A percentile compares a stretch with the other conserved stretches of the same genome.
Evolutionary conservation across 2,888 invertebrate species (phyloP).

Genomic region (Terebella lapidaria): DNA sequence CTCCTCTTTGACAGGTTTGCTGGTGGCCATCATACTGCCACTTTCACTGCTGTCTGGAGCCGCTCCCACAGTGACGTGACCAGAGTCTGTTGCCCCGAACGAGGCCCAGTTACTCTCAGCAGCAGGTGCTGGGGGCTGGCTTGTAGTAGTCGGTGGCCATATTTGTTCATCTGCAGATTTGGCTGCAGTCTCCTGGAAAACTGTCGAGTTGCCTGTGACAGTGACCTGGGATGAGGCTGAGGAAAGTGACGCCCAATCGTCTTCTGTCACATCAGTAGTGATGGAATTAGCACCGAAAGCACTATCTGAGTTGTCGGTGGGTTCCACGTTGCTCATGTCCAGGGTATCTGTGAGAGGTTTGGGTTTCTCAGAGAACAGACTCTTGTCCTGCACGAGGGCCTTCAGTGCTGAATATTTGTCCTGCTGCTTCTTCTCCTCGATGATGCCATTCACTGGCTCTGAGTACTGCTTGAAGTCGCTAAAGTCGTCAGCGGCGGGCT

Average conservation of each 20-base stretch:
- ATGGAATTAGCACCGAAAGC: too few species aligned
- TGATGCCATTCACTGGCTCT: too few species aligned
- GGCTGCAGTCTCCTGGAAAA: not conserved
- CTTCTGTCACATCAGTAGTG: not conserved
- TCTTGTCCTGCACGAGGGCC: not conserved
- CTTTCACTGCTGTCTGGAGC: not conserved
- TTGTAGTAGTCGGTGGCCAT: not conserved
- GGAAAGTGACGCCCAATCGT: not conserved
- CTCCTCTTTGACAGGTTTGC: not conserved
- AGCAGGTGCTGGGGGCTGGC: not conserved
- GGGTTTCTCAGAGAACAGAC: not conserved
- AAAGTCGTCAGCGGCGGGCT: conserved; percentile 7
- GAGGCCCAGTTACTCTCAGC: not conserved
- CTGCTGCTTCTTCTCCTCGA: not conserved
- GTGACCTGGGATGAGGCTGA: not conserved
- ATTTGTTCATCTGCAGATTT: not conserved
- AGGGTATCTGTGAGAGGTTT: too few species aligned
- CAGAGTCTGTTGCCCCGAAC: not conserved
- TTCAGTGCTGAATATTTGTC: not conserved
- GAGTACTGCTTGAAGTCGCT: conserved; percentile 7
- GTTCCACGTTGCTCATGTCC: too few species aligned
- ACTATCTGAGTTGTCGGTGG: too few species aligned
- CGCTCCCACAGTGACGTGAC: too few species aligned
- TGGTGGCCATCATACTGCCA: not conserved
- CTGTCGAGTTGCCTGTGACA: not conserved